Evolutionary conservation across 2,113 vertebrate genomes (phyloP).

Genomic region (Lagopus muta): DNA sequence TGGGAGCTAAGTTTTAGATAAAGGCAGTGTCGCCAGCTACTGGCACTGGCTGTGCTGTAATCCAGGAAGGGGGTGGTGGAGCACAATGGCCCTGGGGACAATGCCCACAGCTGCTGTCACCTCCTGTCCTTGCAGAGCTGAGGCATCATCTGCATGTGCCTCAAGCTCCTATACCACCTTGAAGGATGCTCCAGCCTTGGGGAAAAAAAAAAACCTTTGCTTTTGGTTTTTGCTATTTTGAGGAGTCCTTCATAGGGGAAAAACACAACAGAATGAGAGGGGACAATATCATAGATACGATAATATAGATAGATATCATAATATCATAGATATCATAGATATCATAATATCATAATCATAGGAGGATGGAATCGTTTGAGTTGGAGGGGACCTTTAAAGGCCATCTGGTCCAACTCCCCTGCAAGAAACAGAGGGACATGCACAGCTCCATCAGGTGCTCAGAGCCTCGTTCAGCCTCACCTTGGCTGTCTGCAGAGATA

Average conservation of each 20-base stretch:
- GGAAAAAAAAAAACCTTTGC: neutral
- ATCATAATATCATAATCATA: neutral
- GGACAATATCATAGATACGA: neutral
- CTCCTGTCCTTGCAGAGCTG: neutral
- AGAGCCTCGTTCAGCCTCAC: neutral
- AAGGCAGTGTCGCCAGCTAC: neutral
- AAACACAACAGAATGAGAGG: neutral
- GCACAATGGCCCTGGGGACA: neutral
- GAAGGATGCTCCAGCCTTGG: neutral
- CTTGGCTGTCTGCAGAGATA: neutral
- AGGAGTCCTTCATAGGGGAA: neutral
- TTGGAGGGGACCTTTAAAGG: neutral
- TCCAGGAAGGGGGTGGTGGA: neutral
- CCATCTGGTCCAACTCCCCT: neutral
- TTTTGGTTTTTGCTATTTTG: neutral
- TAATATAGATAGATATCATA: no score
- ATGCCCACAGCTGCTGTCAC: neutral
- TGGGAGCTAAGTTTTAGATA: neutral
- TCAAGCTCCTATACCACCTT: neutral
- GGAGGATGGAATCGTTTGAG: neutral
- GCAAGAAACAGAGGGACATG: neutral
- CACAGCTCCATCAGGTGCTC: neutral
- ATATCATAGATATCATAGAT: no score
- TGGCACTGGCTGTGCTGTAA: neutral
- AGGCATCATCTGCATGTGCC: neutral